These are phyloP conservation scores for Pygmarrhopalites habei DNA, from an alignment of 1,140 invertebrate genomes.

Conservation along the genomic window DNA sequence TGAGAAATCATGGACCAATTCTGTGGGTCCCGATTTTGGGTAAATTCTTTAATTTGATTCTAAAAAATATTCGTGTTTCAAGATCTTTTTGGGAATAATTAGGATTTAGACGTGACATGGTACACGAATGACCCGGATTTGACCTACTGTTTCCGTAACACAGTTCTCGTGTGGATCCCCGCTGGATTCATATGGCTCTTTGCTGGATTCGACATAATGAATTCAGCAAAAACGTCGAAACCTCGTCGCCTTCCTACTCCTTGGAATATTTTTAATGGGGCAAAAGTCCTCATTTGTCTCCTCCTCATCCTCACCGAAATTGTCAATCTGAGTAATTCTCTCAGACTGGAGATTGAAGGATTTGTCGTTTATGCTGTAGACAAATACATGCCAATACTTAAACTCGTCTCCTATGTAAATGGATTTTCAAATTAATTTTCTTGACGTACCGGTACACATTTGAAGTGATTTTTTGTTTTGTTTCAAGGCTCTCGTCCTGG, in stretches of 20 bases:
- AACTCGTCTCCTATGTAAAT: constrained; percentile 72
- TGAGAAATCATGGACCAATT: constrained; percentile 19
- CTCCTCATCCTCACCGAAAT: constrained; percentile 8
- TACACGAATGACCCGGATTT: constrained; percentile 47
- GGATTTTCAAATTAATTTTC: constrained; percentile 55
- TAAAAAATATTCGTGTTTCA: not conserved
- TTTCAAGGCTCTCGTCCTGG: no score
- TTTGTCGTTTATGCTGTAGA: constrained; percentile 52
- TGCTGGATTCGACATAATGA: constrained; percentile 65
- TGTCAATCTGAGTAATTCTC: not conserved
- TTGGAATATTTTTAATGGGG: constrained; percentile 68
- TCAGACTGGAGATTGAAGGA: not conserved
- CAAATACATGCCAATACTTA: constrained; percentile 63
- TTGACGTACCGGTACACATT: not conserved
- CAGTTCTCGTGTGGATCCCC: constrained; percentile 66
- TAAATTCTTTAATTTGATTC: not conserved
- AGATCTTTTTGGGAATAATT: not conserved
- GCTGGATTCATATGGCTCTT: constrained; percentile 76
- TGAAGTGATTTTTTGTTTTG: not conserved
- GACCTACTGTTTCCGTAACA: constrained; percentile 48
- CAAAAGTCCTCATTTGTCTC: constrained; percentile 55
- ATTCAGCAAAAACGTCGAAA: constrained; percentile 65
- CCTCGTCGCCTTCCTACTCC: constrained; percentile 70
- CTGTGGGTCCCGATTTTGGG: constrained; percentile 24
- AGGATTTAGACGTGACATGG: constrained; percentile 44